Conservation (phyloP, 2,888 invertebrate species). For the Meiosimyza platycephala region DNA sequence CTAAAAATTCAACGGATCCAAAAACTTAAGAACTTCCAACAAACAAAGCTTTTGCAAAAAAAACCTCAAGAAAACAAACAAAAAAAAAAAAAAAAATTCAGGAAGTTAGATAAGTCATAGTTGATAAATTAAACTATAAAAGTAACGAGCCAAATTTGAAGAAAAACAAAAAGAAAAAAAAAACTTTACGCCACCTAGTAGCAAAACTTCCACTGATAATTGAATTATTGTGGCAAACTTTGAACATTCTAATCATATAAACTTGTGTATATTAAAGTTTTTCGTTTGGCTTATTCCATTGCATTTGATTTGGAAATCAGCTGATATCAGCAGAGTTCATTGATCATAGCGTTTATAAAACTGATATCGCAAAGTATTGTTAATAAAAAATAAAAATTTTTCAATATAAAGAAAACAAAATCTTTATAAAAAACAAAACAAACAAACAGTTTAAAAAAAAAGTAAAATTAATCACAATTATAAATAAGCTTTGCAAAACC, state of each 20-base stretch:
- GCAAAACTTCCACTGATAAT: not conserved
- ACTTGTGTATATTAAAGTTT: not conserved
- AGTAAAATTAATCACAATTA: not conserved
- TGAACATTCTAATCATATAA: not conserved
- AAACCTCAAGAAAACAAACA: not conserved
- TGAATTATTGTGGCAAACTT: not conserved
- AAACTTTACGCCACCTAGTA: not conserved
- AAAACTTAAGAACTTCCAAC: no score
- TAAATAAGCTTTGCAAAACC: not conserved
- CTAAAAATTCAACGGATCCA: not conserved
- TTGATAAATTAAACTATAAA: not conserved
- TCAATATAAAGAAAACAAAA: conserved; percentile 1
- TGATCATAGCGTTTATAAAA: conserved; percentile 1
- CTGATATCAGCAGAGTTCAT: conserved; percentile 11
- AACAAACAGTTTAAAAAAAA: conserved; percentile 1
- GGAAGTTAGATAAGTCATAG: conserved; percentile 9
- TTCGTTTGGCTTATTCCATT: not conserved
- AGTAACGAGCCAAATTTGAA: not conserved
- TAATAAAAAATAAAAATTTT: not conserved
- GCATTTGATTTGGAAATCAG: conserved; percentile 1
- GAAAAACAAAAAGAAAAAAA: not conserved
- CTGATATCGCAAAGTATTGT: not conserved
- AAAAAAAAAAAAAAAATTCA: not conserved
- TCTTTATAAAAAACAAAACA: not conserved
- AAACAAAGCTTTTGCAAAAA: not conserved